phyloP scores from a whole-genome alignment of 2,888 invertebrate species.

The Lamproptera curius region DNA sequence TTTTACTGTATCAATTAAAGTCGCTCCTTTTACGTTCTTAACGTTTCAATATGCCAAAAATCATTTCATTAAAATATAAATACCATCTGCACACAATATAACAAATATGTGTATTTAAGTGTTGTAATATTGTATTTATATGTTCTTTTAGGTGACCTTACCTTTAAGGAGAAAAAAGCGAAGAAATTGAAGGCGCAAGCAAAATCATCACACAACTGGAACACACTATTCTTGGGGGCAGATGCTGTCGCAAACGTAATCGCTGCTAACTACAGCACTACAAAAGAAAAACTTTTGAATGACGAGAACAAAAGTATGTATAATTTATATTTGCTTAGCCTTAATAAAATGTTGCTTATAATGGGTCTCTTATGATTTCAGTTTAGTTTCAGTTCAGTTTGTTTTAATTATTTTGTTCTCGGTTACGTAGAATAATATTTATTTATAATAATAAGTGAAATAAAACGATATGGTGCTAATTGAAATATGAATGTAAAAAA shows the following conservation, averaged over 20 bases:
- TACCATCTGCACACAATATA: neutral
- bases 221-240: constrained; percentile 93
- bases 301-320: constrained; percentile 60
- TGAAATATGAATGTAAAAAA: no score
- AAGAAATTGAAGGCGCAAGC: constrained; percentile 85
- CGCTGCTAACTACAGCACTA: constrained; percentile 88
- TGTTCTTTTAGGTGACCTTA: constrained; percentile 76
- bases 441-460: no score
- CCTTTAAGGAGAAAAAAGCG: constrained; percentile 91
- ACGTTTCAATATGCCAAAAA: no score
- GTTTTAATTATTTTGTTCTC: no score
- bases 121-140: neutral
- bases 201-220: constrained; percentile 95
- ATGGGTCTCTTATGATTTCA: no score
- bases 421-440: no score
- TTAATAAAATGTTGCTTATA: no score
- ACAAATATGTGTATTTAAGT: neutral
- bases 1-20: no score
- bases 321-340: no score
- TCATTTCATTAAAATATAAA: neutral
- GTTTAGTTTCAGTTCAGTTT: no score
- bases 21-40: no score
- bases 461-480: no score
- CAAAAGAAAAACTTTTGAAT: constrained; percentile 86
- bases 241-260: constrained; percentile 96